Conservation (phyloP, 1,140 invertebrate species). For the Hypothenemus hampei region DNA sequence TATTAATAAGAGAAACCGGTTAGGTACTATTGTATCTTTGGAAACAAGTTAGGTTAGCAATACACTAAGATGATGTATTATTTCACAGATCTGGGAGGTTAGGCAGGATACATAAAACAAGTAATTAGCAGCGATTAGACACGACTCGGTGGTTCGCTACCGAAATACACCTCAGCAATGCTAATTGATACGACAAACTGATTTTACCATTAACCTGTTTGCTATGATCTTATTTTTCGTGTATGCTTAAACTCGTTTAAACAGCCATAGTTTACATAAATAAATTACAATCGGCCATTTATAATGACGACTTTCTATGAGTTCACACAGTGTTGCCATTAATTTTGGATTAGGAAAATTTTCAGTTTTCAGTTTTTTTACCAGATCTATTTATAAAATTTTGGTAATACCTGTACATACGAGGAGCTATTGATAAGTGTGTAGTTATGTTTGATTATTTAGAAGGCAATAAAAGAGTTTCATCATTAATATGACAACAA, state of each 20-base stretch:
- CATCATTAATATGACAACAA: too few species aligned
- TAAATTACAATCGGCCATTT: constrained; percentile 11
- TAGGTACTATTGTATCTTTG: constrained; percentile 29
- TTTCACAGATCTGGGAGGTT: constrained; percentile 31
- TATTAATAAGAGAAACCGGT: constrained; percentile 16
- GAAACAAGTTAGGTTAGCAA: constrained; percentile 41
- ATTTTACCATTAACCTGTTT: constrained; percentile 33
- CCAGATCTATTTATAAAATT: too few species aligned
- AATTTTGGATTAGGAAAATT: too few species aligned
- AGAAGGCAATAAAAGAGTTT: too few species aligned
- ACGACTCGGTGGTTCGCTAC: constrained; percentile 40
- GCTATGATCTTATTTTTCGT: constrained; percentile 26
- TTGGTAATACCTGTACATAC: too few species aligned
- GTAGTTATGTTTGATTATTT: too few species aligned
- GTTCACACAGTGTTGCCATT: too few species aligned
- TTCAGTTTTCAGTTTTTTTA: too few species aligned
- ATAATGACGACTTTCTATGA: constrained; percentile 2
- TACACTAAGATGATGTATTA: constrained; percentile 41
- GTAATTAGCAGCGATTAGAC: constrained; percentile 44
- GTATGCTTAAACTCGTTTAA: constrained; percentile 13
- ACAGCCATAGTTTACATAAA: constrained; percentile 16
- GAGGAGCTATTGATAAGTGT: too few species aligned
- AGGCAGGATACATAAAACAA: constrained; percentile 29
- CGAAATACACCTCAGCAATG: constrained; percentile 39
- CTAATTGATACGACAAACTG: constrained; percentile 40